A percentile compares a stretch with the other conserved stretches of the same genome.
These are phyloP conservation scores for Xerus rutilus DNA, from an alignment of 2,797 vertebrate species.

Conservation along the genomic window DNA sequence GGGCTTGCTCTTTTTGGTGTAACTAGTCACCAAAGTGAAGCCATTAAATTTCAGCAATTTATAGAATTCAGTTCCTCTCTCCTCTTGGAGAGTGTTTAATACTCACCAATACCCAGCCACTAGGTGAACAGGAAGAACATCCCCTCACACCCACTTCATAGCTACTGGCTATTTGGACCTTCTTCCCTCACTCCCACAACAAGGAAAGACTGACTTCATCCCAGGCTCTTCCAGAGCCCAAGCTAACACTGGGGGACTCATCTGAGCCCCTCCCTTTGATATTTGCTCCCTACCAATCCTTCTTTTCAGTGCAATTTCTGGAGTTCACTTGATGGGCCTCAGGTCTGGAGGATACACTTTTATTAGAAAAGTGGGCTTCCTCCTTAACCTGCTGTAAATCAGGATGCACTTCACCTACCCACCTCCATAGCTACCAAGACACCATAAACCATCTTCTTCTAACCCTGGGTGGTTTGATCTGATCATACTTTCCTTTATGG, in stretches of 20 bases:
- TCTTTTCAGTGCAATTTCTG: not conserved
- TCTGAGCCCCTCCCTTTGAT: not conserved
- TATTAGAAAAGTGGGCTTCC: not conserved
- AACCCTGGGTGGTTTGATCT: not conserved
- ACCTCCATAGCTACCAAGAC: not conserved
- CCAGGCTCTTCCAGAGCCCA: not conserved
- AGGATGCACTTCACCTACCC: not conserved
- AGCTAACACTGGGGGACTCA: not conserved
- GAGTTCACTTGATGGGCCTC: not conserved
- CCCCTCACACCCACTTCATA: not conserved
- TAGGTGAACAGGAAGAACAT: not conserved
- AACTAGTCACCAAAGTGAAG: not conserved
- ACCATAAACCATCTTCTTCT: not conserved
- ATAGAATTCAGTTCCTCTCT: not conserved
- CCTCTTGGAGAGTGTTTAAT: not conserved
- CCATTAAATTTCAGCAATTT: not conserved
- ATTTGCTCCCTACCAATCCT: not conserved
- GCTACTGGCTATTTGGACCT: not conserved
- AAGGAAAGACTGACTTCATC: not conserved
- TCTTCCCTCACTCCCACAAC: not conserved
- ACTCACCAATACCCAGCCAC: not conserved
- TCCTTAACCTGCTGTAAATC: not conserved
- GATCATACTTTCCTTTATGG: not conserved
- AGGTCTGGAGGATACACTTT: not conserved
- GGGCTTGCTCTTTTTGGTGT: not conserved